Conservation (phyloP, 2,113 vertebrate species). For the Atrichornis clamosus region DNA sequence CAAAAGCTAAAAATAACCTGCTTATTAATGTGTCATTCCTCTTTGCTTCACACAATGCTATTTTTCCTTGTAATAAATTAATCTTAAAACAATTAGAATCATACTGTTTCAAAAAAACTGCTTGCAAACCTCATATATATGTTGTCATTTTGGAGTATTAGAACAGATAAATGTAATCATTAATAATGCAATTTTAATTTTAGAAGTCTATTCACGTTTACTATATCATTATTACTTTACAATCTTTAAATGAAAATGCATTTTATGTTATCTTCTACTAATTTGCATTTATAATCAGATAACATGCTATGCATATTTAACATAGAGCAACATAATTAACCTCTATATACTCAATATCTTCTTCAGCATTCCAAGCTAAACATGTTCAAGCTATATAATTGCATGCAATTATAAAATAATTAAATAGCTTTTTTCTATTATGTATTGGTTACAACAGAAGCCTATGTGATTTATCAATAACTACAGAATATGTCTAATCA, state of each 20-base stretch:
- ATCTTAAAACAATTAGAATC: not conserved
- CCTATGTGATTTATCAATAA: not conserved
- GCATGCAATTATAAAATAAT: slow-evolving; percentile 32
- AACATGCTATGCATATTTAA: slow-evolving; percentile 33
- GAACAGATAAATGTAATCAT: not conserved
- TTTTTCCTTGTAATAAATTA: not conserved
- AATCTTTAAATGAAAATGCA: slow-evolving; percentile 43
- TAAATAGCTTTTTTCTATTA: not conserved
- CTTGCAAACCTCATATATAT: not conserved
- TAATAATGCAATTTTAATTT: slow-evolving; percentile 40
- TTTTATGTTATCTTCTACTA: slow-evolving; percentile 16
- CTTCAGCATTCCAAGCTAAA: slow-evolving; percentile 17
- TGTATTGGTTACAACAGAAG: not conserved
- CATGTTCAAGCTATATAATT: not conserved
- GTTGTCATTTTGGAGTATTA: not conserved
- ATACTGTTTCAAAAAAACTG: not conserved
- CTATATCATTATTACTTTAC: not conserved
- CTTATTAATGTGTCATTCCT: not conserved
- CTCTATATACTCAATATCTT: slow-evolving; percentile 9
- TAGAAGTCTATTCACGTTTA: not conserved
- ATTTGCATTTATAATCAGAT: slow-evolving; percentile 62
- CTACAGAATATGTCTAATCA: not conserved
- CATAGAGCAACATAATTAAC: slow-evolving; percentile 48
- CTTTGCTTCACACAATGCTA: not conserved
- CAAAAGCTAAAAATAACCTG: slow-evolving; percentile 6